Evolutionary conservation across 2,888 invertebrate genomes (phyloP), one percentile per base, ranked within the genome.

Genomic region (Mesorhabditis spiculigera): DNA sequence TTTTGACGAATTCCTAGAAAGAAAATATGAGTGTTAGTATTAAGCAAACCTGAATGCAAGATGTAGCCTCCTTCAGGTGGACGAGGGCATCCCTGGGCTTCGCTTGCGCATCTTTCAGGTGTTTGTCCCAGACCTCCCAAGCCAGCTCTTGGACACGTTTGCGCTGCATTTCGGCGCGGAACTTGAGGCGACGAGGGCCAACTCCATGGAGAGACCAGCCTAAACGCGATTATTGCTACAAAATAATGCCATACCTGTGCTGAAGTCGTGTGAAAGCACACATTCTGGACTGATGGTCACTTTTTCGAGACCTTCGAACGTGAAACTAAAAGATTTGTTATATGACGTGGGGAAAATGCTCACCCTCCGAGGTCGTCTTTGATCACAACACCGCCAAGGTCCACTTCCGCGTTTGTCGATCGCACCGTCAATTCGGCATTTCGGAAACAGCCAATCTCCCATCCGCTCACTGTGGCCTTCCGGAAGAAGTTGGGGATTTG

Each of bases 11-110:
- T 43, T 75, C 70, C 69, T 73, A 63, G 43, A 72, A 71, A 62
- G 41, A n/a, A 50, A 50, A 50, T 50, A n/a, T 13, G 58, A 1
- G 8, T 13, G 58, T 13, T 50, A n/a, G 8, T 3, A 3, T 50
- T 13, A 3, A 50, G n/a, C 58, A 50, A n/a, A 73, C 74, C 69
- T 72, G 68, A 41, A 78, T 74, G 4, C 68, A 63, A 4, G 42
- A 63, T 10, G 73, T 72, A 4, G 77, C 78, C 13, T 72, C 69
- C 63, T 80, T 74, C n/a, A 84, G 70, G n/a, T 75, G 73, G 81
- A 83, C 93, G 0, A 97, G 94, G 63, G 95, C 94, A 74, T 95
- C 93, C 13, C 97, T 90, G 13, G 96, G 96, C 86, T 93, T 93
- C 3, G 93, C 92, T 87, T 94, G 93, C 5, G 95, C 96, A 10